Evolutionary conservation across 2,888 invertebrate genomes (phyloP), one percentile per base, ranked within the genome.

Genomic region (Trachelus tabidus): DNA sequence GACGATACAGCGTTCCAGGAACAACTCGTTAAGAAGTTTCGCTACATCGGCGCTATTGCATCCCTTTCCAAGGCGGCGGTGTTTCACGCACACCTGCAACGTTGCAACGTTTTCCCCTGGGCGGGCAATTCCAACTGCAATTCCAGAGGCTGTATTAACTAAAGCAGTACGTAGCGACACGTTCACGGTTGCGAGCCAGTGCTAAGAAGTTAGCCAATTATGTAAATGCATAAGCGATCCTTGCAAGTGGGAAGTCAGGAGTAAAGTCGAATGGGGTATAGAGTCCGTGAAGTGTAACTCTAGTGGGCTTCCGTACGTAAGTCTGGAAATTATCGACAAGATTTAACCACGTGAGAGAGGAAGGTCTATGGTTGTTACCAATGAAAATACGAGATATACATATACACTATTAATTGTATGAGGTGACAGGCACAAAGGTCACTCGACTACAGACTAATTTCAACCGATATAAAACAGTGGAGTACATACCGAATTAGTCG

Each of bases 161-260:
- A 56, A 56, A 56, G 40, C 31, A 33, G 71, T 71, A 71, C 71
- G 34, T 34, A 34, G 33, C 77, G 69, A 56, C 40, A 56, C 40
- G 40, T 56, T 56, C 40, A 23, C 40, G 23, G 40, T 56, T 56
- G 23, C 40, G 23, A 56, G 40, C 23, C 23, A 56, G 40, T 23
- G 37, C 77, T 69, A 37, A 77, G 77, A 77, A 77, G 77, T 77
- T 77, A 74, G 69, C 75, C 77, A 77, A 77, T 77, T 77, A 77
- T 77, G 77, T 74, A 77, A 77, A 77, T 77, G 75, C 75, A 75
- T 77, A 77, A 75, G 75, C 75, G 34, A 37, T 69, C 74, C 37
- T 56, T 56, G 9, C 40, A 56, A 56, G 15, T 23, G 40, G 40
- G 40, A 56, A 56, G 40, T 56, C 40, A 56, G 9, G 40, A 56